Evolutionary conservation across 2,888 invertebrate species (phyloP).

Genomic region (Nycteola revayana): DNA sequence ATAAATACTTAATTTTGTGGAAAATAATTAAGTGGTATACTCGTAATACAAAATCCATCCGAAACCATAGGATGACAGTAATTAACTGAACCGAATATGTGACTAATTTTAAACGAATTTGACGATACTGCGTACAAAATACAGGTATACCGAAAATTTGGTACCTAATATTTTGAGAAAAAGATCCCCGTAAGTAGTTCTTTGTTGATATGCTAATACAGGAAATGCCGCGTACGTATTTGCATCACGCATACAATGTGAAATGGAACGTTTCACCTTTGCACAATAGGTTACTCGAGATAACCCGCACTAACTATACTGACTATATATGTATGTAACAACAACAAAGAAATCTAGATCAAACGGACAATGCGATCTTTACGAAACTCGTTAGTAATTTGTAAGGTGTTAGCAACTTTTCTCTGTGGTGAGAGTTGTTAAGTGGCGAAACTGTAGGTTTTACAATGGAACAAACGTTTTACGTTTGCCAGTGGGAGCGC

Average conservation of each 20-base stretch:
- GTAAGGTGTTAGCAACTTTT: slow-evolving; percentile 64
- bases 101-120: no score
- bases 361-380: slow-evolving; percentile 70
- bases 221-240: slow-evolving; percentile 5
- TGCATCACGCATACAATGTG: slow-evolving; percentile 12
- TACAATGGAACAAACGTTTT: slow-evolving; percentile 56
- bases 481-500: slow-evolving; percentile 41
- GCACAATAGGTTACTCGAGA: slow-evolving; percentile 48
- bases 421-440: slow-evolving; percentile 70
- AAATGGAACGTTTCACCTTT: slow-evolving; percentile 17
- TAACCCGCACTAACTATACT: slow-evolving; percentile 39
- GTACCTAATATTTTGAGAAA: no score
- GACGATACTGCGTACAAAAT: no score
- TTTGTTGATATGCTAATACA: no score
- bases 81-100: no score
- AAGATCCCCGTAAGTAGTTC: no score
- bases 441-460: slow-evolving; percentile 64
- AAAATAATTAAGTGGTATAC: no score
- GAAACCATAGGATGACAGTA: no score
- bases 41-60: no score
- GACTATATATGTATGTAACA: slow-evolving; percentile 48
- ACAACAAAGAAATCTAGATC: slow-evolving; percentile 71
- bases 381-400: slow-evolving; percentile 70
- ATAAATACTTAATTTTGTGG: no score
- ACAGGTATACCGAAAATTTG: no score